phyloP scores from a whole-genome alignment of 2,888 invertebrate species.

The Xanthorhoe spadicearia region DNA sequence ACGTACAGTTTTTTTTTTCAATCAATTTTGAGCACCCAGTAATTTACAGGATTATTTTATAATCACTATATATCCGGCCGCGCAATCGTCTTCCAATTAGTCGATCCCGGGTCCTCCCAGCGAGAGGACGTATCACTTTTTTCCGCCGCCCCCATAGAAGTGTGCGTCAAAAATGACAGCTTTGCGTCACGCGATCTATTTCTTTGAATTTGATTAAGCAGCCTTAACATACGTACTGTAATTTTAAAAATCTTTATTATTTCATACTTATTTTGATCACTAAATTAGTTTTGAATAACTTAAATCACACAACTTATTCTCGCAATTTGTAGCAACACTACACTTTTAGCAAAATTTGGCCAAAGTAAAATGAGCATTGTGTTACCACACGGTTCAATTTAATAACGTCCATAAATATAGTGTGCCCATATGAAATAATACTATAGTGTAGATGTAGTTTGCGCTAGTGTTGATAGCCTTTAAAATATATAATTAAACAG shows the following conservation, averaged over 20 bases:
- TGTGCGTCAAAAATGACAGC: too few species aligned
- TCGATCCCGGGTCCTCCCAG: too few species aligned
- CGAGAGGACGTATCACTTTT: too few species aligned
- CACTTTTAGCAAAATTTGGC: not conserved
- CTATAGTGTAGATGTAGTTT: slow-evolving; percentile 13
- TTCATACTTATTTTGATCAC: not conserved
- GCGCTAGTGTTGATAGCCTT: slow-evolving; percentile 19
- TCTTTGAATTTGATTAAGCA: not conserved
- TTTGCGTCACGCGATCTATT: too few species aligned
- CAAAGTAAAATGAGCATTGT: not conserved
- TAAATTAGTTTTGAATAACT: not conserved
- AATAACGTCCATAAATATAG: slow-evolving; percentile 10
- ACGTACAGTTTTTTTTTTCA: too few species aligned
- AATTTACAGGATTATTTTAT: too few species aligned
- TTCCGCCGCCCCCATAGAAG: too few species aligned
- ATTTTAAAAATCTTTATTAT: not conserved
- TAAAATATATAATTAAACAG: not conserved
- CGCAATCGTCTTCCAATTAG: too few species aligned
- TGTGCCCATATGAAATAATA: not conserved
- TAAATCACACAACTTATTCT: not conserved
- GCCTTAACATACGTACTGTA: too few species aligned
- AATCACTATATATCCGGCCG: too few species aligned
- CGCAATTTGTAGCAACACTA: not conserved
- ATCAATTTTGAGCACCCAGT: too few species aligned
- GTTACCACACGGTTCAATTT: not conserved